These are phyloP conservation scores for Rana temporaria DNA, from an alignment of 2,113 vertebrate species.

Conservation along the genomic window DNA sequence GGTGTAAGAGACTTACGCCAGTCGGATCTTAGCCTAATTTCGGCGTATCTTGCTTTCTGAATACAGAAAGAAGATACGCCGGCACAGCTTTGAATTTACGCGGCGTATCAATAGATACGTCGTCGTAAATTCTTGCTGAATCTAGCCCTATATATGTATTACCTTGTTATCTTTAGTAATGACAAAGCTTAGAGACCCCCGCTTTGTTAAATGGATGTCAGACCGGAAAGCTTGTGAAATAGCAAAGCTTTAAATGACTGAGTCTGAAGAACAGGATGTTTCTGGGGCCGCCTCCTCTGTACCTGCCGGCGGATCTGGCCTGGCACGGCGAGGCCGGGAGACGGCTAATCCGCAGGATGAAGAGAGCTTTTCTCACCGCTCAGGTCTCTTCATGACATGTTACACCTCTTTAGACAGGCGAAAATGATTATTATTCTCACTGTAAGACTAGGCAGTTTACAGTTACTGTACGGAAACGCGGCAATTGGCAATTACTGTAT, in stretches of 20 bases:
- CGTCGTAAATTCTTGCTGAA: too few species aligned
- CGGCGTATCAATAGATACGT: too few species aligned
- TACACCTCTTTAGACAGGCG: conserved; percentile 1
- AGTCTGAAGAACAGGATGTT: conserved; percentile 26
- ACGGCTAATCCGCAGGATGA: not conserved
- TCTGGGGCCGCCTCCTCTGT: not conserved
- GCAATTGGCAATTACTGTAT: not conserved
- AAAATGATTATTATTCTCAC: not conserved
- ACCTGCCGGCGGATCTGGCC: not conserved
- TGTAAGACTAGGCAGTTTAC: not conserved
- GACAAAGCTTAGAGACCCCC: not conserved
- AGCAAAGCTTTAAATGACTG: conserved; percentile 5
- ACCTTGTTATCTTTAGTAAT: too few species aligned
- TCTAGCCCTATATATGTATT: too few species aligned
- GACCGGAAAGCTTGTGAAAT: conserved; percentile 17
- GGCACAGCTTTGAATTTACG: too few species aligned
- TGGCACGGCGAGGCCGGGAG: not conserved
- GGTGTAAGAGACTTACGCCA: too few species aligned
- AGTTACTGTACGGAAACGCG: not conserved
- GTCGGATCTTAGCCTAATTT: too few species aligned
- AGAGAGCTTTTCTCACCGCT: not conserved
- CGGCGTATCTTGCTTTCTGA: too few species aligned
- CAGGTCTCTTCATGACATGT: not conserved
- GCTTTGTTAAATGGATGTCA: conserved; percentile 16
- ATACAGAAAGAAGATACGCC: too few species aligned